Conservation (phyloP, 2,797 vertebrate genomes). For the Dicrostonyx torquatus region DNA sequence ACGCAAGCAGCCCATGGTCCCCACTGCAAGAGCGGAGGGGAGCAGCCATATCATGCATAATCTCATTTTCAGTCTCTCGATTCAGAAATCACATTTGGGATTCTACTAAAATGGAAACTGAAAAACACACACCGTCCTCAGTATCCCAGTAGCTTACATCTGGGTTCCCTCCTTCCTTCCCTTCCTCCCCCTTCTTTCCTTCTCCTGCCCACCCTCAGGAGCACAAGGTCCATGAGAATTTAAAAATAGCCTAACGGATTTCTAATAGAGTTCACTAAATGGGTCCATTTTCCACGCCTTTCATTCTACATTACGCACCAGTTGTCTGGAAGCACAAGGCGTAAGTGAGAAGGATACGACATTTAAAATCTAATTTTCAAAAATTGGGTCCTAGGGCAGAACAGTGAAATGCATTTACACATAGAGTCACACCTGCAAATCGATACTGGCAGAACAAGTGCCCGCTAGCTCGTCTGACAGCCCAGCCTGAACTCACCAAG, state of each 20-base stretch:
- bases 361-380: conserved; percentile 76
- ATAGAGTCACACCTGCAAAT: conserved; percentile 2
- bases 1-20: not conserved
- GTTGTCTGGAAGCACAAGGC: conserved; percentile 49
- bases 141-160: not conserved
- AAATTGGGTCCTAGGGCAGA: conserved; percentile 68
- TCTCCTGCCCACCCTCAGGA: not conserved
- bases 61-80: not conserved
- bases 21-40: rapidly evolving
- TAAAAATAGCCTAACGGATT: conserved; percentile 71
- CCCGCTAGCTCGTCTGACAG: not conserved
- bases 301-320: conserved; percentile 69
- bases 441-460: conserved; percentile 5
- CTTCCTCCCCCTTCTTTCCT: not conserved
- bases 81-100: not conserved
- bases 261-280: conserved; percentile 62
- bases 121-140: not conserved
- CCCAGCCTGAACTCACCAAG: not conserved
- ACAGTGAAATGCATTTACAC: conserved; percentile 64
- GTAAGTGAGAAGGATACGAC: conserved; percentile 46
- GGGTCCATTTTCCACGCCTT: conserved; percentile 75
- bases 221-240: conserved; percentile 47
- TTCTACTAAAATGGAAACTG: not conserved
- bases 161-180: not conserved
- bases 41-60: not conserved